phyloP scores from a whole-genome alignment of 2,113 vertebrate genomes.

The Pachycephala philippinensis region DNA sequence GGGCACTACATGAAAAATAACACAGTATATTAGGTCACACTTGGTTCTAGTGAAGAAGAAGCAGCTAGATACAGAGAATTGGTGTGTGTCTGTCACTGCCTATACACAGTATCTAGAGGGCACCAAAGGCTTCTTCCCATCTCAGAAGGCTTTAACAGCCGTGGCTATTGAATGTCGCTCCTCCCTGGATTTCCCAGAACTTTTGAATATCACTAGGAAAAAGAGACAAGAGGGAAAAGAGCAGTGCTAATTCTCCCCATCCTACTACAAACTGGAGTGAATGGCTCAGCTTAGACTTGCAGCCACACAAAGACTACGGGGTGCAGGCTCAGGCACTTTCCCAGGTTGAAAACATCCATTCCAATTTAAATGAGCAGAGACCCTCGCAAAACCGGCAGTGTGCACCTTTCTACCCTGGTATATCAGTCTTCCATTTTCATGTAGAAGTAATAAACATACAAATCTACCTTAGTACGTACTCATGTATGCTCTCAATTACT shows the following conservation, averaged over 20 bases:
- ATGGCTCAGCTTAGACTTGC: neutral
- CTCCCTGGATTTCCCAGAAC: neutral
- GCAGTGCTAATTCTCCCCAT: neutral
- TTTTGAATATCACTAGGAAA: neutral
- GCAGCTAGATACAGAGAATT: neutral
- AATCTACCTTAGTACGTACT: neutral
- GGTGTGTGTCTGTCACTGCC: neutral
- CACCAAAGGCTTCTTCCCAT: neutral
- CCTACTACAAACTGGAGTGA: neutral
- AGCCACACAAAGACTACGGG: neutral
- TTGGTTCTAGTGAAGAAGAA: neutral
- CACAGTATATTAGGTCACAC: neutral
- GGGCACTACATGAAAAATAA: neutral
- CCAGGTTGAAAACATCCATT: neutral
- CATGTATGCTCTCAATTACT: neutral
- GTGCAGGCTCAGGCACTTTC: neutral
- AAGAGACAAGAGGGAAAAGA: neutral
- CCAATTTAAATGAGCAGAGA: neutral
- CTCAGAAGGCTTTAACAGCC: neutral
- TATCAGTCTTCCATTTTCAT: neutral
- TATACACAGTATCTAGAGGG: neutral
- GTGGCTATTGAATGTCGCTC: accelerated
- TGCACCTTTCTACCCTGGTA: neutral
- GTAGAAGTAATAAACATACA: neutral
- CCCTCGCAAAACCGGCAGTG: neutral